Base-by-base conservation (phyloP, 2,888 invertebrate genomes). In the Parasteatoda lunata region DNA sequence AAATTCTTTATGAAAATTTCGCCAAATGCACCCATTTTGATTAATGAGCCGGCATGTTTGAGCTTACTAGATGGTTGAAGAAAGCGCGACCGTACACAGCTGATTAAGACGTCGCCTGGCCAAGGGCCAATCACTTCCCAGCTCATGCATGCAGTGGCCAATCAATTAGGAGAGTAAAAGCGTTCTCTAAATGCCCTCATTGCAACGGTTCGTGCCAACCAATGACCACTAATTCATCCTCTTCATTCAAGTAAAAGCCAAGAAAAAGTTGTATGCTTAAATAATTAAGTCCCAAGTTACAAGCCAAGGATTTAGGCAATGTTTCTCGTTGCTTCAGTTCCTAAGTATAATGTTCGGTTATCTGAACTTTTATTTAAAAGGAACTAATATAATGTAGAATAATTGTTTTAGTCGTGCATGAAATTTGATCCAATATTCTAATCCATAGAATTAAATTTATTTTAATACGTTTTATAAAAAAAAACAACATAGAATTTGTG, bases 101-200 rank as follows among this genome's bases (percentile, higher is more conserved):
- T 81, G 85, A 86, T 81, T 77, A 86, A 86, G 80, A 80, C 80
- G 77, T 15, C 73, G 73, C 65, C 78, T 86, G 85, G 85, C 85
- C 85, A 54, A 9, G 85, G 85, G 76, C 80, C 85, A 86, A 86
- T 86, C 85, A 80, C 66, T 71, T 47, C 76, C 77, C 59, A 80
- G 80, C 76, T 80, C 76, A 76, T 80, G 80, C 80, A 80, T 86
- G 85, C 80, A 71, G 85, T 86, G 80, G 85, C 85, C 85, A 86
- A 81, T 86, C 85, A 86, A 86, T 86, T 86, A 86, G 77, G 47
- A 64, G 82, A 59, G 65, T 70, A 65, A 80, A 81, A 77, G 80
- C 71, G 79, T 69, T 71, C 64, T 66, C 66, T 77, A 80, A 80
- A 80, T 77, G 72, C 75, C 69, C 52, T 73, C 65, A 79, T 70